A percentile compares a stretch with the other conserved stretches of the same genome.
Evolutionary conservation across 1,140 invertebrate genomes (phyloP).

Genomic region (Notospermus geniculatus): DNA sequence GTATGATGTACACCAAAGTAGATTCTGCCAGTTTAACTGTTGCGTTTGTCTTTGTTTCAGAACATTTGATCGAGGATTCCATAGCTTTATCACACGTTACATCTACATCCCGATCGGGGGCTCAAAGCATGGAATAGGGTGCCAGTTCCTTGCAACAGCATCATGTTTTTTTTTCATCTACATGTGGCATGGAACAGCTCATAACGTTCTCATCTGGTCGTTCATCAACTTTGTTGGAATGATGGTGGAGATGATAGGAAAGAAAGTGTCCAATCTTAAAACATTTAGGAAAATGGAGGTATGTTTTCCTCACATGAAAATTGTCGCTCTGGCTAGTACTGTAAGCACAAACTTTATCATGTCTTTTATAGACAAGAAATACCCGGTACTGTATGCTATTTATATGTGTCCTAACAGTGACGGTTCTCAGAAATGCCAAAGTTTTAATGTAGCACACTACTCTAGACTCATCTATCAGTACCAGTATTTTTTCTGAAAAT

Average conservation of each 20-base stretch:
- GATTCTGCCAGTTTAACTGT: no score
- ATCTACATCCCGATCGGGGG: conserved; percentile 74
- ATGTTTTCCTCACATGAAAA: neutral
- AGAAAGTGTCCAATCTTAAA: conserved; percentile 48
- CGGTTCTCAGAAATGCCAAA: no score
- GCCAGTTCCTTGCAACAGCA: conserved; percentile 72
- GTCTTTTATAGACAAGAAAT: no score
- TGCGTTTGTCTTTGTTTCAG: neutral
- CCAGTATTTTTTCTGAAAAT: neutral
- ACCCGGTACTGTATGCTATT: no score
- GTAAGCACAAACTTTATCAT: no score
- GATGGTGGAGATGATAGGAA: conserved; percentile 65
- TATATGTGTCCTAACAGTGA: no score
- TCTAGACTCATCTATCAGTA: neutral
- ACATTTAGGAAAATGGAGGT: conserved; percentile 23
- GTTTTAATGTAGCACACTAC: no score
- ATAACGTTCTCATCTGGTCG: conserved; percentile 80
- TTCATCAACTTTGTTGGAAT: conserved; percentile 77
- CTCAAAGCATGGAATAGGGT: conserved; percentile 54
- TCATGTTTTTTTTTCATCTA: conserved; percentile 82
- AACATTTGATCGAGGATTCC: conserved; percentile 21
- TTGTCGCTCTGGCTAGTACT: conserved; percentile 19
- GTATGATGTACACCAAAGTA: no score
- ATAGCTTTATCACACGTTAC: conserved; percentile 65
- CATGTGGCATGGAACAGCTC: conserved; percentile 82